Base-by-base conservation (phyloP, 2,113 vertebrate genomes). In the Brachyhypopomus gauderio region DNA sequence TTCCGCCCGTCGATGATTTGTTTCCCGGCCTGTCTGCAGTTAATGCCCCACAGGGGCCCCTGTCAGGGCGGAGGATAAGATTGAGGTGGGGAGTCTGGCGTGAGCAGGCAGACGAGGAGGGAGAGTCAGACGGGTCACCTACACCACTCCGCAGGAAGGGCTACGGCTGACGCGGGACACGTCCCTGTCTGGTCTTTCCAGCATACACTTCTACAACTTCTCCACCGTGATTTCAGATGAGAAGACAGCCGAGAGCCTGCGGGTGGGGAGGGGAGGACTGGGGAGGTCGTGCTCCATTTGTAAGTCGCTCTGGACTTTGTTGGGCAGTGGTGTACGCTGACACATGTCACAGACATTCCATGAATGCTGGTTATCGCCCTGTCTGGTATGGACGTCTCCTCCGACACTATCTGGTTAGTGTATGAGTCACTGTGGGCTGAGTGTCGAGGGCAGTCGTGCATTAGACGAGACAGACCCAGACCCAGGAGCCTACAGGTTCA, bases 11-110 rank as follows among this genome's bases (percentile, higher is more conserved):
- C 64, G 75, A 62, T 82, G 36, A 34, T 76, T 81, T 67, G 83
- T 86, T 79, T 86, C 59, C 69, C 85, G 63, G 59, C 72, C 80
- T 70, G 67, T 87, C 70, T 58, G 69, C 77, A 63, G 59, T 75
- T 34, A 56, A n/a, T 41, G 59, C 66, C 75, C 75, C 82, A 52
- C 48, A 25, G 80, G 78, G 58, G 63, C 45, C 20, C 30, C 75
- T 59, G 58, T 84, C 78, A 72, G 71, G 71, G 11, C 17, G 27
- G 36, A 62, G 78, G 82, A 86, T 83, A 75, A 86, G 86, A 84
- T 86, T 84, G 58, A 74, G 76, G 71, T 63, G 60, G 72, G 36
- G 70, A 22, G 25, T 30, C 73, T 78, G 48, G 70, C 77, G 62
- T 52, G 45, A 38, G 76, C 25, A 55, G 74, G 34, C 45, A 23